These are phyloP conservation scores for Columba livia DNA, from an alignment of 2,113 vertebrate species.

Conservation along the genomic window DNA sequence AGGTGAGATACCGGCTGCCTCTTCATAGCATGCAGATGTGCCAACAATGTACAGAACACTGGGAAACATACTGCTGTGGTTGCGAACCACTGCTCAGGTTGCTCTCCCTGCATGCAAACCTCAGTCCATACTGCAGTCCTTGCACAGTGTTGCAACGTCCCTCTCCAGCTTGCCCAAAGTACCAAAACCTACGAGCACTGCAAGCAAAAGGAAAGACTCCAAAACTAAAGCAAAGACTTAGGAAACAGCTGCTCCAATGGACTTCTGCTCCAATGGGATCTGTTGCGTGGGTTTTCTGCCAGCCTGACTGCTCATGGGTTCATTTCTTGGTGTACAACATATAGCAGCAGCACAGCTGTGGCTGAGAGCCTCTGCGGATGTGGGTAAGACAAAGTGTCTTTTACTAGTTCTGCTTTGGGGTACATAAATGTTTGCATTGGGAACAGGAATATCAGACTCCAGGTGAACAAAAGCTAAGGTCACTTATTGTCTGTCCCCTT, in stretches of 20 bases:
- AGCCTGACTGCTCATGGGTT: not conserved
- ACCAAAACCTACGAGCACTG: not conserved
- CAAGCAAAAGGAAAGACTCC: not conserved
- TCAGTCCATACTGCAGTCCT: not conserved
- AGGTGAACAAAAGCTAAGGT: not conserved
- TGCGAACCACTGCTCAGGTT: not conserved
- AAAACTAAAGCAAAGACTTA: not conserved
- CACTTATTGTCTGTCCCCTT: not conserved
- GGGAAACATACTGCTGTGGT: not conserved
- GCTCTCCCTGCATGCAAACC: not conserved
- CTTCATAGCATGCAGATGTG: not conserved
- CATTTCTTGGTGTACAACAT: not conserved
- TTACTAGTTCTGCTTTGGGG: not conserved
- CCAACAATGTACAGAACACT: not conserved
- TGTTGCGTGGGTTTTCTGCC: not conserved
- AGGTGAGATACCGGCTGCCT: not conserved
- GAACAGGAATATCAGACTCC: not conserved
- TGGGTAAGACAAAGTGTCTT: not conserved
- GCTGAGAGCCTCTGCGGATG: not conserved
- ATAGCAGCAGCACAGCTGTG: not conserved
- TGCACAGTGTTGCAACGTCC: no score
- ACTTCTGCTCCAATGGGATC: not conserved
- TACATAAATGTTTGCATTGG: not conserved
- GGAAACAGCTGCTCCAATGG: not conserved
- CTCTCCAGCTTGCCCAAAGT: not conserved